Base-by-base conservation (phyloP, 2,888 invertebrate species). In the Euproctis similis region DNA sequence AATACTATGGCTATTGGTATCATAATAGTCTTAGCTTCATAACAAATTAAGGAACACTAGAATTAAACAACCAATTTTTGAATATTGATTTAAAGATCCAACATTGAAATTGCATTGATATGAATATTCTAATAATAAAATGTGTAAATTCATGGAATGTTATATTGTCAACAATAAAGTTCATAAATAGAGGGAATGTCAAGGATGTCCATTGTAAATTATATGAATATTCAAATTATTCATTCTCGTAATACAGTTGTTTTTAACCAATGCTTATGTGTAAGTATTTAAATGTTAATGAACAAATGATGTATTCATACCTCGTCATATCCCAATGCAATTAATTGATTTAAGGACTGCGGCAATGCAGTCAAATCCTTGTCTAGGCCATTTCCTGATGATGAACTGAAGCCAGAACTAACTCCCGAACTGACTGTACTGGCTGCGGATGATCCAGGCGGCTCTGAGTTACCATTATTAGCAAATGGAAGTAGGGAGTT, bases 401-500 rank as follows among this genome's bases (percentile, higher is more conserved):
- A 81, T 23, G 88, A 87, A 41, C 89, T 89, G 37, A 88, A 86
- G 33, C 87, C 87, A 16, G 89, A 88, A 39, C 88, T 87, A 24
- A 85, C 84, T 33, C 84, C 84, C 1, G 85, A 85, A 41, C 84
- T 85, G 53, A 92, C 91, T 28, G 92, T 92, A 72, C 92, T 92
- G 30, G 91, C 92, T 17, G 91, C 92, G 47, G 91, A 91, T 1
- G 91, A 91, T 46, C 90, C 89, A 20, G 88, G 87, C 26, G 90
- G 89, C 51, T 89, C 88, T 3, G 85, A 77, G 42, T 61, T 82
- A 34, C 84, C 81, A 49, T 82, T 89, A 61, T 92, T 92, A 30
- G 92, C 93, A 70, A 93, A 94, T 29, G 93, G 94, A 56, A 91
- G 86, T 54, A 94, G 76, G 36, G 93, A 93, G 73, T 93, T 93